Base-by-base conservation (phyloP, 2,113 vertebrate species). In the Hyaena hyaena region DNA sequence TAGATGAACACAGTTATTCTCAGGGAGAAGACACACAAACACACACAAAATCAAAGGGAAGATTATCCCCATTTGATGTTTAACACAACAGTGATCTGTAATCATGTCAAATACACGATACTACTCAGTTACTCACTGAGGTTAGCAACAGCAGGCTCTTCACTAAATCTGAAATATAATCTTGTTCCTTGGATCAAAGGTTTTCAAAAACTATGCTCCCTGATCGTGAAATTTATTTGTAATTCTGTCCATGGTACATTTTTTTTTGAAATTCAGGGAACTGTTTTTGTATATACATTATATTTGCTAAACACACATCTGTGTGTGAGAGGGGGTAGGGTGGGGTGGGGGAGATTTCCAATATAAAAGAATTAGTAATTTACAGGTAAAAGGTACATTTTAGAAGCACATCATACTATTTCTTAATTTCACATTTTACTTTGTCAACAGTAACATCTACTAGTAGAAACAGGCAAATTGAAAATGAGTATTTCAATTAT, bases 401-500 rank as follows among this genome's bases (percentile, higher is more conserved):
- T 65, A 74, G 55, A 92, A 83, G 9, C 53, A 65, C 0, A 71
- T 87, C 19, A 65, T 50, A 81, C 31, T 90, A 53, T 88, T 90
- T 89, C 55, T 81, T 97, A 97, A 97, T 85, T 96, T 96, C 35
- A 94, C 35, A 89, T 94, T 95, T 97, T 96, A 65, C 10, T 90
- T 65, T 82, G 35, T 76, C 74, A 96, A 92, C 21, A 79, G 14
- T 71, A 85, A 84, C 9, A 90, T 90, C 3, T 58, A 89, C 31
- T 48, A 66, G 65, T 48, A 97, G 86, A 86, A 97, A 97, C 50
- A 95, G 92, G 68, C 33, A 92, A 88, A 92, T 55, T 96, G n/a
- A 58, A 98, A 97, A 95, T 80, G 71, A 97, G 2, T 4, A n/a
- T 96, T 53, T 97, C 1, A 43, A 82, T 98, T 97, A 95, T 98